Base-by-base conservation (phyloP, 1,140 invertebrate species). In the Goniozus legneri region DNA sequence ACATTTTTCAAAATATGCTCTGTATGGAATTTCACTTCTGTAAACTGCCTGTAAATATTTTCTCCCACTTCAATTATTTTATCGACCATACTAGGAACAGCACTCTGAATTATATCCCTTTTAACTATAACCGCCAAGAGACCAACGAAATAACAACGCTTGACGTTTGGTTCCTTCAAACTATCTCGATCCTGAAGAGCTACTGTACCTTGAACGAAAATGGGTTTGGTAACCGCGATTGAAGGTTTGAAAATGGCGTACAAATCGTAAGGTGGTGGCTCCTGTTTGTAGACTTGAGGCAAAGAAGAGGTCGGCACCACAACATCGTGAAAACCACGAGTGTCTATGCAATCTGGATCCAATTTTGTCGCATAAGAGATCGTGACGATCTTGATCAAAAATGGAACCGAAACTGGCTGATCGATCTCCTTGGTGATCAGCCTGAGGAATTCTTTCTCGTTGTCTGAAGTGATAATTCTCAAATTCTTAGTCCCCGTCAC, bases 111-210 rank as follows among this genome's bases (percentile, higher is more conserved):
- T 0, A 76, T 62, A 22, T 76, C 73, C 14, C 72, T 56, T 38
- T 70, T 72, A 24, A 76, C 38, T 34, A 72, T 51, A 1, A 72
- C 44, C 2, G 64, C 50, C 8, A 75, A 30, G 2, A 75, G 3
- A 0, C 70, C 73, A 0, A 64, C 65, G 13, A 72, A 75, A 20
- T 75, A 77, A 21, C 74, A 77, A 1, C 62, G 58, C 36, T 73
- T 76, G 0, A 65, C 51, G 7, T 22, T 50, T 0, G 75, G 71
- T 24, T 75, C 75, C 2, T 31, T 58, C 1, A 75, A 3, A 0
- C 0, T 3, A 16, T 75, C 54, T 4, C 66, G 52, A 10, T 69
- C 49, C 8, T 35, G 46, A 0, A 76, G 8, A 0, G 52, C 51
- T 0, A 64, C 64, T 0, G 58, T 68, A 4, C 71, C 71, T 2